phyloP scores from a whole-genome alignment of 2,888 invertebrate genomes.

The Rhamphomyia laevipes region DNA sequence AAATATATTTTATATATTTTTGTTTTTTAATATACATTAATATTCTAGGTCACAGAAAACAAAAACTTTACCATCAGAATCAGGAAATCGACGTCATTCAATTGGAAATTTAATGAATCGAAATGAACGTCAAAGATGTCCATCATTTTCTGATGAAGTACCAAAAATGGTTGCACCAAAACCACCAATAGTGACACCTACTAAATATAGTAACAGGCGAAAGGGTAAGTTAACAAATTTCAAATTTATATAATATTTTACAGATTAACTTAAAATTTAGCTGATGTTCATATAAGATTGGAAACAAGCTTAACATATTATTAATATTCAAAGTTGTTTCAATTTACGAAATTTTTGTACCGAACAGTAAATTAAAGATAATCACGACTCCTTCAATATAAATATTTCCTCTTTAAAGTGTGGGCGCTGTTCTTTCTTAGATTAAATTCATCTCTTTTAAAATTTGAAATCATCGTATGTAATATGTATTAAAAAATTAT shows the following conservation, averaged over 20 bases:
- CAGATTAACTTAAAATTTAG: not conserved
- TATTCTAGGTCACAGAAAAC: constrained; percentile 5
- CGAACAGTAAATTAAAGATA: constrained; percentile 12
- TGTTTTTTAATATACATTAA: not conserved
- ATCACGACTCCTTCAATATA: constrained; percentile 13
- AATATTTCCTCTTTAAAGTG: constrained; percentile 9
- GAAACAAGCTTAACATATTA: too few species aligned
- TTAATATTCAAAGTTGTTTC: too few species aligned
- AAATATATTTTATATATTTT: not conserved
- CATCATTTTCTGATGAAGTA: constrained; percentile 35
- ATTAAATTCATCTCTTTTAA: not conserved
- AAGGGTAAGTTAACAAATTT: constrained; percentile 27
- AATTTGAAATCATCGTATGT: too few species aligned
- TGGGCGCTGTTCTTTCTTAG: not conserved
- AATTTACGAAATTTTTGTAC: too few species aligned
- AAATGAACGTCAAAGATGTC: constrained; percentile 19
- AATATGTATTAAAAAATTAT: too few species aligned
- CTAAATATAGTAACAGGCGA: constrained; percentile 29
- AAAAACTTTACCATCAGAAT: constrained; percentile 8
- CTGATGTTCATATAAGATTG: too few species aligned
- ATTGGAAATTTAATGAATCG: constrained; percentile 33
- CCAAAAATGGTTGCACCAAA: constrained; percentile 37
- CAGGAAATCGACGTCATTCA: constrained; percentile 33
- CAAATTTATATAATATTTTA: not conserved
- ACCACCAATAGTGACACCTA: constrained; percentile 31